Percentiles rank a stretch among this genome's conserved stretches.
Evolutionary conservation across 2,113 vertebrate species (phyloP).

Genomic region (Abramis brama): DNA sequence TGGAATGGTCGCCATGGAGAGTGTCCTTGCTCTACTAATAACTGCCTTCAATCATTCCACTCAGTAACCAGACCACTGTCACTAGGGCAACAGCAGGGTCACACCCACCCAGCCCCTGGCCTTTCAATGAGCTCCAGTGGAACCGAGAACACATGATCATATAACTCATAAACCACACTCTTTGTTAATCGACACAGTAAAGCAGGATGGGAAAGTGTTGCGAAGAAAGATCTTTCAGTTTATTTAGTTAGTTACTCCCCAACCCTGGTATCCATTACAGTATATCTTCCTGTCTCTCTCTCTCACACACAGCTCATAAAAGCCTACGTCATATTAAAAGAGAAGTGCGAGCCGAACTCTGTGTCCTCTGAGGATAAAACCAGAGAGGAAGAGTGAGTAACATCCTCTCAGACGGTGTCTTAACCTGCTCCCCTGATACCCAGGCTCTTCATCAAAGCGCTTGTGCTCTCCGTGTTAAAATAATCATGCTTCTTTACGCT

Average conservation of each 20-base stretch:
- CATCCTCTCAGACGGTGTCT: slow-evolving; percentile 14
- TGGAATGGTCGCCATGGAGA: slow-evolving; percentile 58
- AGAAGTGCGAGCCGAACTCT: neutral
- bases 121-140: too few relatives aligned
- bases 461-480: slow-evolving; percentile 44
- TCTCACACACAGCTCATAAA: slow-evolving; percentile 1
- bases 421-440: slow-evolving; percentile 31
- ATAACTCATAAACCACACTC: neutral
- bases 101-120: slow-evolving; percentile 51
- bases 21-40: slow-evolving; percentile 72
- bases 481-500: slow-evolving; percentile 41
- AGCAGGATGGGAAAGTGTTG: neutral
- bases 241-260: neutral
- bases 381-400: slow-evolving; percentile 37
- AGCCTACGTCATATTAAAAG: neutral
- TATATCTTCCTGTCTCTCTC: neutral
- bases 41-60: slow-evolving; percentile 71
- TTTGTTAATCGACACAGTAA: neutral
- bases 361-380: slow-evolving; percentile 9
- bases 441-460: slow-evolving; percentile 55
- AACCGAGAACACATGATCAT: neutral
- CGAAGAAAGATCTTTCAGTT: neutral
- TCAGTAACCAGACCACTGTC: slow-evolving; percentile 63
- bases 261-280: neutral
- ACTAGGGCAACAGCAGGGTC: slow-evolving; percentile 58